A percentile compares a stretch with the other conserved stretches of the same genome.
Conservation (phyloP, 2,113 vertebrate genomes). For the Ondatra zibethicus region DNA sequence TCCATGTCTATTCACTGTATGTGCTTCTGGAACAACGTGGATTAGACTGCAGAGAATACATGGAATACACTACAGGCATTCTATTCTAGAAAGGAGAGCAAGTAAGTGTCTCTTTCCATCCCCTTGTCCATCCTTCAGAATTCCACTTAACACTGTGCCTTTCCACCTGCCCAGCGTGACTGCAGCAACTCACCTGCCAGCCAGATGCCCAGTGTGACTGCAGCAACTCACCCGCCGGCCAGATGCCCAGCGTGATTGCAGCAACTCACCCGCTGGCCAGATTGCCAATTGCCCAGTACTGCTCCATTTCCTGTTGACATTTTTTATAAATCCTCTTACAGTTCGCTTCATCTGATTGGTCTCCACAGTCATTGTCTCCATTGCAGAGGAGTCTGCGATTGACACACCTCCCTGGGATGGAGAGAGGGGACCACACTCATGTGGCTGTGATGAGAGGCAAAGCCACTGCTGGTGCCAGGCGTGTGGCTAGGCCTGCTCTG, state of each 20-base stretch:
- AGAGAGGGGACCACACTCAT: not conserved
- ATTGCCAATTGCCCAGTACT: conserved; percentile 94
- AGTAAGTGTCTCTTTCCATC: not conserved
- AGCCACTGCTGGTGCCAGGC: no score
- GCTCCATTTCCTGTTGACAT: conserved; percentile 90
- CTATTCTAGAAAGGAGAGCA: not conserved
- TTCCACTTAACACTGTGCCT: not conserved
- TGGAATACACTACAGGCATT: not conserved
- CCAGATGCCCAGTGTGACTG: conserved; percentile 94
- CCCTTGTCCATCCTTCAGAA: not conserved
- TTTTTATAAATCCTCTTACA: conserved; percentile 88
- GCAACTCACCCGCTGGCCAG: conserved; percentile 93
- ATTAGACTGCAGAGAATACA: not conserved
- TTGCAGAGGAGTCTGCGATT: conserved; percentile 91
- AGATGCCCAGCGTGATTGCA: no score
- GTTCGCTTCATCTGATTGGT: conserved; percentile 92
- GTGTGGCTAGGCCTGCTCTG: not conserved
- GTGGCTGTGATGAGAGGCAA: not conserved
- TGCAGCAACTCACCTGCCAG: conserved; percentile 90
- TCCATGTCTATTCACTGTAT: accelerated
- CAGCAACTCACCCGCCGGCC: conserved; percentile 95
- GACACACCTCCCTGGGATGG: conserved; percentile 91
- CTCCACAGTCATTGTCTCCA: conserved; percentile 96
- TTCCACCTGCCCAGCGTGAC: not conserved
- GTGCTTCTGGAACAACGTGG: accelerated